Conservation (phyloP, 1,140 invertebrate species). For the Drosophila malerkotliana region DNA sequence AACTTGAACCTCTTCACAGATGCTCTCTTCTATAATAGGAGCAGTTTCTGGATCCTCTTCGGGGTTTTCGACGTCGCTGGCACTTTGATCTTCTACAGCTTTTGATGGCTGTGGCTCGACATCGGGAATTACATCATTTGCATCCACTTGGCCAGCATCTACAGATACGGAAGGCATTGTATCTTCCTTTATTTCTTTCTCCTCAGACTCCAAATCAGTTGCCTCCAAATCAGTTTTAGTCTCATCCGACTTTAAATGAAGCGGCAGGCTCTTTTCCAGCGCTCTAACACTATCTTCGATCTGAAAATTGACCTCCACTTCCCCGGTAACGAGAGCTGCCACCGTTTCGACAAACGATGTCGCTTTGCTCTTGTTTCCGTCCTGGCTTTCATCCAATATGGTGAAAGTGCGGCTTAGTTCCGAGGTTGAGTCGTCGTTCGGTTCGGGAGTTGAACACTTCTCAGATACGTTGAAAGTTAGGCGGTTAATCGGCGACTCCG, state of each 20-base stretch:
- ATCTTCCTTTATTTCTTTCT: not conserved
- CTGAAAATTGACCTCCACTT: not conserved
- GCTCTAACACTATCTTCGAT: not conserved
- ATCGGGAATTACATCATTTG: not conserved
- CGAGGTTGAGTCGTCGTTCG: conserved; percentile 1
- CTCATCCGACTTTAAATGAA: not conserved
- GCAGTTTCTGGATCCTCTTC: not conserved
- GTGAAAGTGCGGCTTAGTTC: conserved; percentile 65
- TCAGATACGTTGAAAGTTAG: not conserved
- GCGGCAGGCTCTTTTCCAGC: not conserved
- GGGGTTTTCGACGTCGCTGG: too few relatives aligned
- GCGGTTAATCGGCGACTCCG: not conserved
- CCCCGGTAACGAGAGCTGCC: not conserved
- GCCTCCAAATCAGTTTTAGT: too few relatives aligned
- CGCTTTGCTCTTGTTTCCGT: not conserved
- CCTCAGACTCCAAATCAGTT: not conserved
- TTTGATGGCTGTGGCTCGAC: not conserved
- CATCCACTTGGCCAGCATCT: not conserved
- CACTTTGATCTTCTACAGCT: not conserved
- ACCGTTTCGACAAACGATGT: not conserved
- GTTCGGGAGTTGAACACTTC: conserved; percentile 34
- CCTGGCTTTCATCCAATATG: conserved; percentile 28
- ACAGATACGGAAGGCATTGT: too few relatives aligned
- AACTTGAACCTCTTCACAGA: conserved; percentile 31
- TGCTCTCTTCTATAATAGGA: conserved; percentile 31